Base-by-base conservation (phyloP, 92 coral and sea anemone species). In the Hydrozoanthus gracilis region DNA sequence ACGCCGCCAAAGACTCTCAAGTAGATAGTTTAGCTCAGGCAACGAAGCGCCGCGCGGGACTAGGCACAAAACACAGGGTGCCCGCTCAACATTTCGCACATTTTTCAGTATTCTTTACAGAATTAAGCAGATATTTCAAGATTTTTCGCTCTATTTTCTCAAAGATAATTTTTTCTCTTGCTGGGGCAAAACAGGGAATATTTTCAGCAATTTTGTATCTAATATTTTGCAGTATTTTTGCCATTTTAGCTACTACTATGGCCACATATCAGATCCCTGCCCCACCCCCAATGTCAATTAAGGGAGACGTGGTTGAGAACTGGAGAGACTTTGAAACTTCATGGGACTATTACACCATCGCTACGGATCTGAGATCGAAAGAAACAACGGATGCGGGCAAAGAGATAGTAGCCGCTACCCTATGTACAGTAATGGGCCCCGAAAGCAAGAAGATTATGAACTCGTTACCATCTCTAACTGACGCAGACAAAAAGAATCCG, bases 251-350 rank as follows among this genome's bases (percentile, higher is more conserved):
- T 54, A 54, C 60, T 54, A 54, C 60, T 20, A 87, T 87, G 89
- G 86, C 86, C 46, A 77, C 89, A 15, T 87, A 66, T 51, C 86
- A 78, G 62, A 87, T 87, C 35, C 90, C 90, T 39, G 86, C 90
- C 44, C 90, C 86, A 48, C 76, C 78, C 71, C 86, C 90, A 16
- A 87, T 79, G 86, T 87, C 80, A 3, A 54, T 70, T 16, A 87
- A 79, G 84, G 86, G 90, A 71, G 90, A 87, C 62, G 49, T 87
- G 62, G 86, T 73, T 35, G 86, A 87, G 51, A 87, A 87, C 73
- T 87, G 89, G 86, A 87, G 39, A 64, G 80, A 87, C 70, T 79
- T 87, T 51, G 82, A 87, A 71, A 87, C 50, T 67, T 79, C 86
- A 27, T 87, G 90, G 90, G 86, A 66, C 60, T 66, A 87, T 61